Conservation (phyloP, 1,140 invertebrate species). For the Eumaeus atala region DNA sequence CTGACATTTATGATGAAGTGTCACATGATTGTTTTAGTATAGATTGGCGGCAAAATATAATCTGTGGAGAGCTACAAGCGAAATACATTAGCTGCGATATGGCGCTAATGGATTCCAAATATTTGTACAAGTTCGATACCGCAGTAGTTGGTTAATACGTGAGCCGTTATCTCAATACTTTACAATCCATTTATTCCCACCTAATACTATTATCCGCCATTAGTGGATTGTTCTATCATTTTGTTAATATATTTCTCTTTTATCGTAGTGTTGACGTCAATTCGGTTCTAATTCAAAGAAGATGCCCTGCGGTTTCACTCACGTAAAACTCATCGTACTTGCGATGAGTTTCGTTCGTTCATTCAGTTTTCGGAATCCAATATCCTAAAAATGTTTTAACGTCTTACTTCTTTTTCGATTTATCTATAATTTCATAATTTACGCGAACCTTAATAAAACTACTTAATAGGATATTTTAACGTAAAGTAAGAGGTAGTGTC, state of each 20-base stretch:
- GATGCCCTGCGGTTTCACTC: too few relatives aligned
- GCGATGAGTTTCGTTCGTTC: too few relatives aligned
- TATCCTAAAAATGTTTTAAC: too few relatives aligned
- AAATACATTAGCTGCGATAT: constrained; percentile 44
- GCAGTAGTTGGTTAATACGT: constrained; percentile 21
- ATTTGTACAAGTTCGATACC: constrained; percentile 33
- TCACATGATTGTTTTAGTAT: constrained; percentile 24
- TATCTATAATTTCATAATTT: too few relatives aligned
- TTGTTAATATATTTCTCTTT: constrained; percentile 5
- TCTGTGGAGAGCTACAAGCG: constrained; percentile 36
- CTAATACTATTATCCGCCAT: constrained; percentile 26
- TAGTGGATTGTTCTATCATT: not conserved
- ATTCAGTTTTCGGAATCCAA: too few relatives aligned
- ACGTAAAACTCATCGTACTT: too few relatives aligned
- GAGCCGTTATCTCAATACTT: constrained; percentile 19
- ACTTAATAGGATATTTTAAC: too few relatives aligned
- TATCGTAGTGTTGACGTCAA: not conserved
- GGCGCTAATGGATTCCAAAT: constrained; percentile 43
- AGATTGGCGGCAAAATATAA: constrained; percentile 25
- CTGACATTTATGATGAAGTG: constrained; percentile 7
- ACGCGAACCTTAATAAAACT: too few relatives aligned
- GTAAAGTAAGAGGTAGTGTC: too few relatives aligned
- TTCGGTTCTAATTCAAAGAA: too few relatives aligned
- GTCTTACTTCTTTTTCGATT: too few relatives aligned
- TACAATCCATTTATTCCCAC: constrained; percentile 20